These are phyloP conservation scores for Sylvia atricapilla DNA, from an alignment of 2,113 vertebrate genomes.

Conservation along the genomic window DNA sequence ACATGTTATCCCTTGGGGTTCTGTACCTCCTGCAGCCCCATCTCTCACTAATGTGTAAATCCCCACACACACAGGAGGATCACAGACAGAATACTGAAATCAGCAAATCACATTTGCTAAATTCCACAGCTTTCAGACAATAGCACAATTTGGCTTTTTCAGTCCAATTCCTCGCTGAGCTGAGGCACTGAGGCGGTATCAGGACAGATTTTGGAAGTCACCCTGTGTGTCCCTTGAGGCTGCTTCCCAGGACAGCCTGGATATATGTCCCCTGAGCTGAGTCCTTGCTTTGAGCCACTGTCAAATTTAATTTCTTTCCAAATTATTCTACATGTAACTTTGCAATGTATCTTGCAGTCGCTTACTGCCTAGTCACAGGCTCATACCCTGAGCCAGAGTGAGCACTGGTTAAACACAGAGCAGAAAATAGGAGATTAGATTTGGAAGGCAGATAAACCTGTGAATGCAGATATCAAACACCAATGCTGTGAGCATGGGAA, in stretches of 20 bases:
- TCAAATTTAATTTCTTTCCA: background rate
- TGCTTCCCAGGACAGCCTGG: background rate
- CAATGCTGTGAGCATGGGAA: background rate
- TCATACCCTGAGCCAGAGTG: background rate
- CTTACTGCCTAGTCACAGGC: background rate
- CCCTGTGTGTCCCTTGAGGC: background rate
- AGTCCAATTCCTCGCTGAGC: background rate
- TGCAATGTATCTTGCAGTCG: background rate
- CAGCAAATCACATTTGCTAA: background rate
- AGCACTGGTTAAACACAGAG: background rate
- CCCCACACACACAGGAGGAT: rapidly evolving
- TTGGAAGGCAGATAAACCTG: background rate
- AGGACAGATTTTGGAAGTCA: background rate
- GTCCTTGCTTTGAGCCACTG: background rate
- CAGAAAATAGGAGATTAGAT: background rate
- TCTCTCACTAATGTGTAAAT: rapidly evolving
- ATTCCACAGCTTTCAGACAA: background rate
- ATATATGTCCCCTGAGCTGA: background rate
- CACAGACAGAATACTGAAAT: background rate
- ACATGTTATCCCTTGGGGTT: background rate
- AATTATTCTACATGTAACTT: background rate
- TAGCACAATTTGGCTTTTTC: background rate
- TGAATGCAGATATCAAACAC: background rate
- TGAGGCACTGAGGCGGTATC: background rate
- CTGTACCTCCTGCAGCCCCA: background rate